phyloP scores from a whole-genome alignment of 2,888 invertebrate species.

The Microplitis manilae region DNA sequence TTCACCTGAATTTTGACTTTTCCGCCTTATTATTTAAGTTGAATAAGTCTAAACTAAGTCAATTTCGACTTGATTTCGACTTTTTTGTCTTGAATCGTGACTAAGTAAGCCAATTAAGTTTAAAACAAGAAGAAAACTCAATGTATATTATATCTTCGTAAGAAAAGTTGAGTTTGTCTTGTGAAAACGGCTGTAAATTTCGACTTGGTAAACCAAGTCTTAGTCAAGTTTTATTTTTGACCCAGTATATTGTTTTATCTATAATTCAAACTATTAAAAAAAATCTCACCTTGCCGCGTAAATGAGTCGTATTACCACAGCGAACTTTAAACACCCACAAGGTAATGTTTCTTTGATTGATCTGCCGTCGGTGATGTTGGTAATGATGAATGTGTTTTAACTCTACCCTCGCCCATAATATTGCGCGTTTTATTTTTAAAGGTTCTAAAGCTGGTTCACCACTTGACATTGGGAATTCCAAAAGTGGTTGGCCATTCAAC shows the following conservation, averaged over 20 bases:
- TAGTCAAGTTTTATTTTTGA: too few relatives aligned
- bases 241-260: background rate
- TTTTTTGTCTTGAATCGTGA: too few relatives aligned
- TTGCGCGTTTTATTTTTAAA: slow-evolving; percentile 83
- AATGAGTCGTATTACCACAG: slow-evolving; percentile 77
- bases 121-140: too few relatives aligned
- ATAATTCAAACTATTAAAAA: background rate
- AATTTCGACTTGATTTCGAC: too few relatives aligned
- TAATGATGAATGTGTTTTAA: slow-evolving; percentile 71
- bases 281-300: slow-evolving; percentile 75
- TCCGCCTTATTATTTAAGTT: too few relatives aligned
- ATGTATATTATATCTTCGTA: too few relatives aligned
- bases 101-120: too few relatives aligned
- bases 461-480: slow-evolving; percentile 85
- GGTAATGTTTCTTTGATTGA: slow-evolving; percentile 74
- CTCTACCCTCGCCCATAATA: slow-evolving; percentile 83
- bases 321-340: slow-evolving; percentile 82
- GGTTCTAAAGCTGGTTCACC: slow-evolving; percentile 74
- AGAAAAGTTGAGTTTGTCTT: too few relatives aligned
- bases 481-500: slow-evolving; percentile 87
- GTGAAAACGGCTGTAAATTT: too few relatives aligned
- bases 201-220: too few relatives aligned
- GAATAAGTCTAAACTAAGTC: too few relatives aligned
- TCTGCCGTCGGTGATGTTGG: slow-evolving; percentile 65
- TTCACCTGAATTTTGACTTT: too few relatives aligned